Percentiles rank a stretch among this genome's conserved stretches.
Evolutionary conservation across 2,113 vertebrate species (phyloP).

Genomic region (Indri indri): DNA sequence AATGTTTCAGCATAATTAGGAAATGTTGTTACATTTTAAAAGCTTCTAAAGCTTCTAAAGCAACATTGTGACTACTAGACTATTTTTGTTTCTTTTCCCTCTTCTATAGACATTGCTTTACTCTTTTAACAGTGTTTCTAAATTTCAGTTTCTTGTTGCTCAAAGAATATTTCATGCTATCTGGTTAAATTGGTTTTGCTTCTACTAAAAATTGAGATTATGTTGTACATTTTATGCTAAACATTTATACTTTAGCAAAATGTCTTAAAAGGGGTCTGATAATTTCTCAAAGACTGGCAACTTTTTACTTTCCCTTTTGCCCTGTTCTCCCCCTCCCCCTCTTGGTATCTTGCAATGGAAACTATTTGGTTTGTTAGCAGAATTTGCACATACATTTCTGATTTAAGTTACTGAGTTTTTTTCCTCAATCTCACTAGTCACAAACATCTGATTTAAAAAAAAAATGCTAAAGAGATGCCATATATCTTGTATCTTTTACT

Average conservation of each 20-base stretch:
- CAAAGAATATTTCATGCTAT: background rate
- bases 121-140: background rate
- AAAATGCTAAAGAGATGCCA: background rate
- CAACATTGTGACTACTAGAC: background rate
- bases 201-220: background rate
- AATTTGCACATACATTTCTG: conserved; percentile 28
- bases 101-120: background rate
- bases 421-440: background rate
- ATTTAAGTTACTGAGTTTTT: background rate
- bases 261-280: conserved; percentile 19
- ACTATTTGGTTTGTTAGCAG: conserved; percentile 26
- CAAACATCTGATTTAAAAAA: background rate
- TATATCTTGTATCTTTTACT: background rate
- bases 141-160: background rate
- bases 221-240: conserved; percentile 9
- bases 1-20: background rate
- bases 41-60: conserved; percentile 37
- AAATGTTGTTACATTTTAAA: conserved; percentile 43
- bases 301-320: conserved; percentile 70
- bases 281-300: conserved; percentile 25
- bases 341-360: conserved; percentile 15
- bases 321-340: background rate
- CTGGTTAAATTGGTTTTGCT: conserved; percentile 26
- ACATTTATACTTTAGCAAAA: background rate
- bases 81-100: conserved; percentile 17